Evolutionary conservation across 1,140 invertebrate genomes (phyloP), one percentile per base, ranked within the genome.

Genomic region (Saxidomus purpurata): DNA sequence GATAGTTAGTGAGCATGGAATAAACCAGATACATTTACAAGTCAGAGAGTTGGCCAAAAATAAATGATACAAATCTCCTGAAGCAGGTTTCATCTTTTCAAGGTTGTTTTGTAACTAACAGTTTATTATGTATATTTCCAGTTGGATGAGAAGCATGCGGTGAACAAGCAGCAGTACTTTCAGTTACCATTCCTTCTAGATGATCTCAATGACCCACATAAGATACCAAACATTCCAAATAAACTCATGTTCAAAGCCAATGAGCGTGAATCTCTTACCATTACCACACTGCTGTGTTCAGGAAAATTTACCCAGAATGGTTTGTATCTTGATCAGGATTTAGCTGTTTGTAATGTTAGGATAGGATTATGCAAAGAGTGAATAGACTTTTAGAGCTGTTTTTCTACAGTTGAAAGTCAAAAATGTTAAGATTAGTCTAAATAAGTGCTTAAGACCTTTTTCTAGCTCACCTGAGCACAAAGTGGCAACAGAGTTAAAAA

Each of bases 291-390:
- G 15, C 96, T 99, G 0, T 99, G 98, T 94, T 99, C 98, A 43
- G 99, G 98, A 22, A 99, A 99, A 96, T 96, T 99, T 1, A 99
- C 98, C 0, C 98, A 99, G 95, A 99, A 99, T 94, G 97, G 98
- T 98, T 95, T 95, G 95, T 25, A 52, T 52, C 36, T n/a, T n/a
- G n/a, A n/a, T n/a, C n/a, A n/a, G n/a, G n/a, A n/a, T n/a, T n/a
- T n/a, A n/a, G n/a, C n/a, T n/a, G n/a, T n/a, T n/a, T n/a, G n/a
- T n/a, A n/a, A n/a, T n/a, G n/a, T n/a, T n/a, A n/a, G n/a, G n/a
- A n/a, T n/a, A n/a, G n/a, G n/a, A n/a, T n/a, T n/a, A n/a, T n/a
- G n/a, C n/a, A n/a, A n/a, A n/a, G n/a, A n/a, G n/a, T n/a, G n/a
- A n/a, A n/a, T n/a, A n/a, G n/a, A n/a, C n/a, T n/a, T n/a, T n/a